Evolutionary conservation across 2,888 invertebrate genomes (phyloP).

Genomic region (Phorcus lineatus): DNA sequence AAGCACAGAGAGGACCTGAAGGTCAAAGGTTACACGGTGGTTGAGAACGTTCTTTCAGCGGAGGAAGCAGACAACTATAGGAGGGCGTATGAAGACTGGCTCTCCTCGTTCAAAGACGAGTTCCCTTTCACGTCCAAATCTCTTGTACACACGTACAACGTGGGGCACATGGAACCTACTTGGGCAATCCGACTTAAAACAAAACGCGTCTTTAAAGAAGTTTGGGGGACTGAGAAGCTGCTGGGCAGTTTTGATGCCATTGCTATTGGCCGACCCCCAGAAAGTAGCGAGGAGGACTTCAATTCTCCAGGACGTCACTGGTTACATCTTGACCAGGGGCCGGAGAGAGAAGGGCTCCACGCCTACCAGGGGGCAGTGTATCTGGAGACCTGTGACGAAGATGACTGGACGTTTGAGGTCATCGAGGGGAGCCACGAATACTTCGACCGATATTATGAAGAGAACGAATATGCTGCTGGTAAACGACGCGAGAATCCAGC

Average conservation of each 20-base stretch:
- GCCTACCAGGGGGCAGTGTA: constrained; percentile 61
- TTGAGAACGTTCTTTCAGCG: constrained; percentile 46
- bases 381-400: constrained; percentile 49
- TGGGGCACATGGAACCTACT: constrained; percentile 58
- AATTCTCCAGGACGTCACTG: constrained; percentile 44
- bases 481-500: background rate
- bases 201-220: constrained; percentile 60
- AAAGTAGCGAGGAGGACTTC: constrained; percentile 55
- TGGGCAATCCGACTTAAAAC: constrained; percentile 62
- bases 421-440: constrained; percentile 47
- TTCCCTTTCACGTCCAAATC: constrained; percentile 53
- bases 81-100: constrained; percentile 52
- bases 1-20: constrained; percentile 42
- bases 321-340: constrained; percentile 66
- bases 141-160: constrained; percentile 60
- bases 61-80: constrained; percentile 54
- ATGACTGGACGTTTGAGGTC: constrained; percentile 55
- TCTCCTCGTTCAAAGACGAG: constrained; percentile 46
- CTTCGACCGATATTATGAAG: constrained; percentile 22
- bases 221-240: constrained; percentile 66
- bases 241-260: constrained; percentile 65
- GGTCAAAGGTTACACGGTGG: constrained; percentile 57
- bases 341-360: constrained; percentile 60
- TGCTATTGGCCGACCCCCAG: constrained; percentile 68
- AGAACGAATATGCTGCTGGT: background rate